These are phyloP conservation scores for Blennius ocellaris DNA, from an alignment of 2,113 vertebrate species.

Conservation along the genomic window DNA sequence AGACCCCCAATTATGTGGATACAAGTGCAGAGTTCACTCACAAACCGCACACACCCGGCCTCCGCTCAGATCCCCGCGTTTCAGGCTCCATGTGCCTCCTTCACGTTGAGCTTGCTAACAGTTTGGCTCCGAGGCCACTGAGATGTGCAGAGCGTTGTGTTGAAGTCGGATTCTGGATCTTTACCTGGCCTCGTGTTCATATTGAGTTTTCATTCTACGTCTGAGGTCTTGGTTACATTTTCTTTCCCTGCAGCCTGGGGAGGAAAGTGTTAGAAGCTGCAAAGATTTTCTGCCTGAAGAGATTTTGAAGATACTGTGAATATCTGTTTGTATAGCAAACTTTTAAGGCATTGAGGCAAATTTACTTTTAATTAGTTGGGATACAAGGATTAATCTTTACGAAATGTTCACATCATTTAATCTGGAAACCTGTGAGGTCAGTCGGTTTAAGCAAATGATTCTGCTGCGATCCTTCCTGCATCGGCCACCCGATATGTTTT, in stretches of 20 bases:
- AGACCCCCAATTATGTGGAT: conserved; percentile 81
- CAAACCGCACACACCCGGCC: conserved; percentile 40
- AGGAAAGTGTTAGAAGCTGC: neutral
- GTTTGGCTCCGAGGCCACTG: conserved; percentile 34
- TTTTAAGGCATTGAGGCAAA: neutral
- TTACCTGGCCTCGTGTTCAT: neutral
- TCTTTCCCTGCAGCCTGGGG: neutral
- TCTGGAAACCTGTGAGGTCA: too few species aligned
- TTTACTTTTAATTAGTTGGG: too few species aligned
- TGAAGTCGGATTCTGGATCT: neutral
- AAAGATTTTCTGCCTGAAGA: too few species aligned
- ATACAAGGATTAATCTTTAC: too few species aligned
- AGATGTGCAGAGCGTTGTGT: conserved; percentile 26
- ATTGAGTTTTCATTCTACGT: neutral
- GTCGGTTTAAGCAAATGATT: too few species aligned
- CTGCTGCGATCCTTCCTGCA: too few species aligned
- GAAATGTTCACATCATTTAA: too few species aligned
- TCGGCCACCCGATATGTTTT: neutral
- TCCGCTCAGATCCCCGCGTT: conserved; percentile 33
- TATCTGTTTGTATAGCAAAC: neutral
- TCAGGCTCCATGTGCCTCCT: conserved; percentile 36
- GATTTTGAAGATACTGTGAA: too few species aligned
- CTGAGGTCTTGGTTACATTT: neutral
- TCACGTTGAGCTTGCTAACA: conserved; percentile 40
- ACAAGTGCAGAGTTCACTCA: conserved; percentile 72